phyloP scores from a whole-genome alignment of 2,888 invertebrate species.

The Plagiodera versicolora region DNA sequence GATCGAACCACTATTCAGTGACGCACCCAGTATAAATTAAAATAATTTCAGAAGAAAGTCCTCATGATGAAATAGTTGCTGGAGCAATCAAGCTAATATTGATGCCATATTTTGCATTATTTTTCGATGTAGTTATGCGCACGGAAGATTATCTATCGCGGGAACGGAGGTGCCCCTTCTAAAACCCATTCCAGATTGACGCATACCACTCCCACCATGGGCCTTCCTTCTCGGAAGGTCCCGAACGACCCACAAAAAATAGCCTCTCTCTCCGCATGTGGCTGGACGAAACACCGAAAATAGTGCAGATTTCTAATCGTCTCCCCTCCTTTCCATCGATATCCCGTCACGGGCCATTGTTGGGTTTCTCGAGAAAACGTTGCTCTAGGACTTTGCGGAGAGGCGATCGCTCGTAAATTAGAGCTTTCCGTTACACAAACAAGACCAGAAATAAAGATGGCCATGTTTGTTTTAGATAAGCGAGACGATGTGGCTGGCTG shows the following conservation, averaged over 20 bases:
- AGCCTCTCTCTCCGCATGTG: neutral
- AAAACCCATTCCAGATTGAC: conserved; percentile 13
- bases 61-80: too few relatives aligned
- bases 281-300: conserved; percentile 5
- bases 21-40: too few relatives aligned
- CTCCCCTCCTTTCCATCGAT: neutral
- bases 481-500: neutral
- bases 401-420: conserved; percentile 16
- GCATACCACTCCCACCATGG: conserved; percentile 7
- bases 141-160: neutral
- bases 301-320: conserved; percentile 23
- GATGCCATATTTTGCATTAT: too few relatives aligned
- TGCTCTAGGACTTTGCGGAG: conserved; percentile 19
- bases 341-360: conserved; percentile 10
- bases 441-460: neutral
- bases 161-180: neutral
- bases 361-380: conserved; percentile 24
- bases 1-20: too few relatives aligned
- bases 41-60: too few relatives aligned
- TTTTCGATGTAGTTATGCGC: too few relatives aligned
- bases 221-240: conserved; percentile 21
- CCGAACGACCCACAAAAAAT: neutral
- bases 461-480: conserved; percentile 13
- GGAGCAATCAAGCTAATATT: too few relatives aligned
- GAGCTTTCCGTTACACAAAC: conserved; percentile 20